phyloP scores from a whole-genome alignment of 1,140 invertebrate genomes.

The Leptinotarsa defecta region DNA sequence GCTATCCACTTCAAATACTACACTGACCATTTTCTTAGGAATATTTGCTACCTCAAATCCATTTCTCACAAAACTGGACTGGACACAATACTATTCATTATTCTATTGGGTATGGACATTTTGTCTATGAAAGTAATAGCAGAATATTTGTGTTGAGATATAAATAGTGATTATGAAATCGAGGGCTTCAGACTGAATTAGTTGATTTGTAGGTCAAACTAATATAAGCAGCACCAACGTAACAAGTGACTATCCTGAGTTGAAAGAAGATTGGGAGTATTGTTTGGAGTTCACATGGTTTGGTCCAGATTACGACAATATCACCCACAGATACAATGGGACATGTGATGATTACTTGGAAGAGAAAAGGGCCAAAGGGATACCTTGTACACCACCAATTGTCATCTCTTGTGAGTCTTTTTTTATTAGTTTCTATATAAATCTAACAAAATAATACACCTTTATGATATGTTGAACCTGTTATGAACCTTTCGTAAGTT shows the following conservation, averaged over 20 bases:
- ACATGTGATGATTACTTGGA: constrained; percentile 59
- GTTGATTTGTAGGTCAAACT: too few species aligned
- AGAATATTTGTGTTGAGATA: too few species aligned
- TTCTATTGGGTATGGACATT: too few species aligned
- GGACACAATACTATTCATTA: too few species aligned
- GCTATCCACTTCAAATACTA: too few species aligned
- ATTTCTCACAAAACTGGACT: too few species aligned
- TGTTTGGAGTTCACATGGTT: constrained; percentile 64
- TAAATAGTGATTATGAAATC: too few species aligned
- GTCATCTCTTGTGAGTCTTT: constrained; percentile 59
- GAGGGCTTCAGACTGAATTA: too few species aligned
- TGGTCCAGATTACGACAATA: constrained; percentile 59
- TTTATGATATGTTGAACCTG: not conserved
- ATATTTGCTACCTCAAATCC: too few species aligned
- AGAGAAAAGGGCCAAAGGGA: constrained; percentile 54
- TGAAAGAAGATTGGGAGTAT: constrained; percentile 41
- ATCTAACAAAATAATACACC: not conserved
- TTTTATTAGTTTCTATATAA: constrained; percentile 1
- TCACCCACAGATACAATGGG: constrained; percentile 55
- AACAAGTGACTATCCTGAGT: constrained; percentile 22
- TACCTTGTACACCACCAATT: constrained; percentile 60
- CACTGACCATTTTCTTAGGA: too few species aligned
- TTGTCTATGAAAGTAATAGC: too few species aligned
- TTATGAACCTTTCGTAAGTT: too few species aligned
- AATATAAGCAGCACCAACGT: not conserved